Conservation (phyloP, 2,797 vertebrate genomes). For the Halcyon badia region DNA sequence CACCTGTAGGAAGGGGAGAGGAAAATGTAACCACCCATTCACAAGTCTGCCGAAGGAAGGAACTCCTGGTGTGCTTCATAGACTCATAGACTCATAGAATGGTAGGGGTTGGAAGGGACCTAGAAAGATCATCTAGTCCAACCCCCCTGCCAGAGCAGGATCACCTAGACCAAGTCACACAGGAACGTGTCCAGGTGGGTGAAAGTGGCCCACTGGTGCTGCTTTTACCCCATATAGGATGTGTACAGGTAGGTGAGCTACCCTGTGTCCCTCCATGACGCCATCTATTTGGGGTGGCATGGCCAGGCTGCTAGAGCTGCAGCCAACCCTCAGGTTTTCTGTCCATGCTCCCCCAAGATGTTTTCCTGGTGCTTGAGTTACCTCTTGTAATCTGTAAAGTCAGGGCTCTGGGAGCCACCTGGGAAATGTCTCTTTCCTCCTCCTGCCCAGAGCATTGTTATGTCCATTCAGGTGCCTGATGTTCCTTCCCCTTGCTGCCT, state of each 20-base stretch:
- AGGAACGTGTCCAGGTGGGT: too few relatives aligned
- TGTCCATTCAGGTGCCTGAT: background rate
- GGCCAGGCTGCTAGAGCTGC: background rate
- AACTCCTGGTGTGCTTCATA: background rate
- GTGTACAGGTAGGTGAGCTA: background rate
- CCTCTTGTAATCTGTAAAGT: background rate
- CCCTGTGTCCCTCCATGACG: background rate
- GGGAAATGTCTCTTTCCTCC: background rate
- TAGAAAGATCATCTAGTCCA: too few relatives aligned
- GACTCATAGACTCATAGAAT: too few relatives aligned
- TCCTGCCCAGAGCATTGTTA: background rate
- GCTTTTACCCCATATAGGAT: background rate
- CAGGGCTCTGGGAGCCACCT: background rate
- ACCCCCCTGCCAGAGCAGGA: too few relatives aligned
- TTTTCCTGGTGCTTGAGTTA: background rate
- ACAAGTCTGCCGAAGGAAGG: background rate
- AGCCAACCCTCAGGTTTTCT: background rate
- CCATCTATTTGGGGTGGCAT: background rate
- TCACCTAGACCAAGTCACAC: too few relatives aligned
- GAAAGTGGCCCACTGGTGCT: background rate
- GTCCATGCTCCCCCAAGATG: fast-evolving
- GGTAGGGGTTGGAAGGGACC: too few relatives aligned
- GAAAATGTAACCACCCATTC: background rate
- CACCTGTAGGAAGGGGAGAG: background rate
- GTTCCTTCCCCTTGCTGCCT: background rate